These are phyloP conservation scores for Agelas oroides DNA, from an alignment of 37 sponge, comb jelly and placozoan genomes.

Conservation along the genomic window DNA sequence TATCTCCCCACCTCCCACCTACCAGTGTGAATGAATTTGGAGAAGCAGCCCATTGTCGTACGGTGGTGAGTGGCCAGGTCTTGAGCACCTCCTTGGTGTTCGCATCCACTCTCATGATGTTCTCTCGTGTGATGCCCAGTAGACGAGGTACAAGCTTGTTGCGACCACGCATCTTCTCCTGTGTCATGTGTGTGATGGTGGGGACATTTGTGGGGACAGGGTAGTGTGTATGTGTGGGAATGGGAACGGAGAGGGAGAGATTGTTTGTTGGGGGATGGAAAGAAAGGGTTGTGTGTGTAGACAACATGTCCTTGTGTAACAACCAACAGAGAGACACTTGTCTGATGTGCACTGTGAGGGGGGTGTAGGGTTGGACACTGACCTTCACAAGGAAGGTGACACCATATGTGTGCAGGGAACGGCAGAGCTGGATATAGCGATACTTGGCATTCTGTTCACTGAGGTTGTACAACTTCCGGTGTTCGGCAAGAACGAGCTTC, in stretches of 20 bases:
- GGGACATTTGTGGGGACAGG: background rate
- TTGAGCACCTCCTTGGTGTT: constrained; percentile 97
- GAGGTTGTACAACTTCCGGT: constrained; percentile 87
- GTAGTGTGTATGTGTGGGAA: too few relatives aligned
- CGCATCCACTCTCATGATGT: constrained; percentile 96
- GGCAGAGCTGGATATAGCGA: constrained; percentile 94
- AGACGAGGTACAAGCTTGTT: constrained; percentile 94
- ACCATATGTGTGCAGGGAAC: constrained; percentile 96
- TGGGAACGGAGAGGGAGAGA: too few relatives aligned
- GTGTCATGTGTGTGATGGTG: background rate
- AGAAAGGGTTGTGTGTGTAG: too few relatives aligned
- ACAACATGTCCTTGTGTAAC: too few relatives aligned
- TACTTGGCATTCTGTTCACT: constrained; percentile 93
- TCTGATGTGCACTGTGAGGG: too few relatives aligned
- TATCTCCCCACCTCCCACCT: too few relatives aligned
- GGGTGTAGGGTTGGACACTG: background rate
- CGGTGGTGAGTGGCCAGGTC: constrained; percentile 99
- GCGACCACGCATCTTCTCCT: constrained; percentile 98
- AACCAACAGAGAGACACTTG: too few relatives aligned
- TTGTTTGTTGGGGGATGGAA: too few relatives aligned
- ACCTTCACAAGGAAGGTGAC: constrained; percentile 98
- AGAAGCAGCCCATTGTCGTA: constrained; percentile 96
- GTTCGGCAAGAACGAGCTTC: constrained; percentile 79
- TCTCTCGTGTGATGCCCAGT: constrained; percentile 91
- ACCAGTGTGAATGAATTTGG: constrained; percentile 98